These are phyloP conservation scores for Macropus fuliginosus DNA, from an alignment of 2,797 vertebrate species.

Conservation along the genomic window DNA sequence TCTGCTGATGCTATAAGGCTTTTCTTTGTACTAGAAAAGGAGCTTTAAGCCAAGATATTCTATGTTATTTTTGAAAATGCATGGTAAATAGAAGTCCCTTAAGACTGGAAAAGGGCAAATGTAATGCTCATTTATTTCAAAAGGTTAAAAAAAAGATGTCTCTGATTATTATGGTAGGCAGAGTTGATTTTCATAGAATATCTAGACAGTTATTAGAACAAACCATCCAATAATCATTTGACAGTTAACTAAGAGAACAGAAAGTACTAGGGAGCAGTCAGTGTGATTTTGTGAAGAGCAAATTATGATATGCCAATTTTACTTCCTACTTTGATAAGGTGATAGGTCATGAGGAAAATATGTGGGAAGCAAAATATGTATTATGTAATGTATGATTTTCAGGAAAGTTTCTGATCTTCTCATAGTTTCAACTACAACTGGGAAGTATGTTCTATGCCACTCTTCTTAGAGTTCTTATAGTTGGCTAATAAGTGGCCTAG, in stretches of 20 bases:
- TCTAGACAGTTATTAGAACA: constrained; percentile 60
- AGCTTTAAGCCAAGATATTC: constrained; percentile 31
- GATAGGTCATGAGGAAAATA: constrained; percentile 71
- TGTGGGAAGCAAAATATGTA: constrained; percentile 47
- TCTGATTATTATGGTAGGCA: constrained; percentile 48
- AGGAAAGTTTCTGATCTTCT: constrained; percentile 47
- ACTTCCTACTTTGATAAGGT: constrained; percentile 67
- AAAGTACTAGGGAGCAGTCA: constrained; percentile 72
- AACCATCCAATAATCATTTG: constrained; percentile 69
- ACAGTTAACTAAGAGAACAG: constrained; percentile 77
- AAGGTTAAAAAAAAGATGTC: constrained; percentile 5
- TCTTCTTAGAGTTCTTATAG: constrained; percentile 32
- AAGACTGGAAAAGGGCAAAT: constrained; percentile 17
- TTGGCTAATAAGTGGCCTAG: background rate
- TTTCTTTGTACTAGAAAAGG: constrained; percentile 20
- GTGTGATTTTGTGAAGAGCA: constrained; percentile 73
- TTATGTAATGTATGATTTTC: constrained; percentile 62
- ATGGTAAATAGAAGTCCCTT: constrained; percentile 29
- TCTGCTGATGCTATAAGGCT: constrained; percentile 2
- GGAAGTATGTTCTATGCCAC: constrained; percentile 24
- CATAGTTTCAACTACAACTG: constrained; percentile 40
- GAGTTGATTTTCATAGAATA: constrained; percentile 65
- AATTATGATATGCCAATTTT: constrained; percentile 68
- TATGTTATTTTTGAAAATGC: constrained; percentile 50
- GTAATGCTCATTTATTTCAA: constrained; percentile 31